phyloP scores from a whole-genome alignment of 2,888 invertebrate genomes.

The Brachypalpus laphriformis region DNA sequence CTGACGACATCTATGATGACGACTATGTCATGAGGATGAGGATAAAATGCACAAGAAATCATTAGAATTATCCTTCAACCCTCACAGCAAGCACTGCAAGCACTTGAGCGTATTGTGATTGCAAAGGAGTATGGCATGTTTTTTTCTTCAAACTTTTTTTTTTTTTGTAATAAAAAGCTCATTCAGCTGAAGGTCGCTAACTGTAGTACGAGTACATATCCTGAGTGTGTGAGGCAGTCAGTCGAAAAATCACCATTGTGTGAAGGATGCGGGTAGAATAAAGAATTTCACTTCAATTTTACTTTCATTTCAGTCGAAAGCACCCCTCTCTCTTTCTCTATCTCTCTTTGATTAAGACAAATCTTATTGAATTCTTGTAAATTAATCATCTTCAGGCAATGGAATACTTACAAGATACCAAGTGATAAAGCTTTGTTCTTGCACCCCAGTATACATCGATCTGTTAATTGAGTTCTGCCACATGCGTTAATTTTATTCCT shows the following conservation, averaged over 20 bases:
- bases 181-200: constrained; percentile 53
- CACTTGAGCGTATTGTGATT: constrained; percentile 16
- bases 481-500: constrained; percentile 57
- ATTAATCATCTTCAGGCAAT: constrained; percentile 24
- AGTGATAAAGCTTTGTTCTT: constrained; percentile 14
- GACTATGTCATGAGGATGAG: constrained; percentile 6
- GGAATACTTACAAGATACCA: not conserved
- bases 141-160: not conserved
- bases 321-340: not conserved
- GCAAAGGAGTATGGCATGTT: not conserved
- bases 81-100: not conserved
- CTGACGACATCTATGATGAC: constrained; percentile 10
- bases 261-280: not conserved
- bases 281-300: constrained; percentile 20
- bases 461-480: constrained; percentile 53
- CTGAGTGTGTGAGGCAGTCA: not conserved
- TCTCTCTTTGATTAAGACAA: constrained; percentile 22
- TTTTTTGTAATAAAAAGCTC: constrained; percentile 1
- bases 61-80: constrained; percentile 3
- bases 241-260: not conserved
- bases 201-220: not conserved
- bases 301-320: constrained; percentile 13
- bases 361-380: constrained; percentile 23
- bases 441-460: not conserved
- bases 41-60: constrained; percentile 21